These are phyloP conservation scores for Micrasema longulum DNA, from an alignment of 1,140 invertebrate genomes.

Conservation along the genomic window DNA sequence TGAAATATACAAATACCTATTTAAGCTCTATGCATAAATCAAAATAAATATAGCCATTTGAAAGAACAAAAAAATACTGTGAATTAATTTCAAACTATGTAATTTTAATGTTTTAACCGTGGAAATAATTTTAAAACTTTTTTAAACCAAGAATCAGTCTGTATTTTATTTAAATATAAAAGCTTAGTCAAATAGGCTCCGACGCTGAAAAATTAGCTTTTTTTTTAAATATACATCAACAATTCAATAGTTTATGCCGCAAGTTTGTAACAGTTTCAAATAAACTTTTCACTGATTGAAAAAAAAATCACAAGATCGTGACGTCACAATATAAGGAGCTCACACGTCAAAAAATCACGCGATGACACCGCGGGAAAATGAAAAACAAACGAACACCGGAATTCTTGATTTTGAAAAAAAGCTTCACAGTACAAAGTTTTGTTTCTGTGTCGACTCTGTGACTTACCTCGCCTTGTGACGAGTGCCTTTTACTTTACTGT, in stretches of 20 bases:
- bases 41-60: too few species aligned
- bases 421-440: neutral
- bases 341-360: conserved; percentile 17
- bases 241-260: neutral
- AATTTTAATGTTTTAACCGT: too few species aligned
- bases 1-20: too few species aligned
- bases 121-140: too few species aligned
- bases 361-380: conserved; percentile 12
- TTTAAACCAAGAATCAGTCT: too few species aligned
- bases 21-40: too few species aligned
- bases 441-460: neutral
- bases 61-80: too few species aligned
- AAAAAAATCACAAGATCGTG: conserved; percentile 1
- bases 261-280: neutral
- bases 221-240: neutral
- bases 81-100: too few species aligned
- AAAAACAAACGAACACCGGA: conserved; percentile 2
- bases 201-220: too few species aligned
- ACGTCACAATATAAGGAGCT: neutral
- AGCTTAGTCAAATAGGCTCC: too few species aligned
- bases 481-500: conserved; percentile 33
- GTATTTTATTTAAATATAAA: too few species aligned
- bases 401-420: neutral
- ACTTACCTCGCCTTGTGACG: conserved; percentile 48
- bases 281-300: neutral